Evolutionary conservation across 2,113 vertebrate species (phyloP).

Genomic region (Chaetodon trifascialis): DNA sequence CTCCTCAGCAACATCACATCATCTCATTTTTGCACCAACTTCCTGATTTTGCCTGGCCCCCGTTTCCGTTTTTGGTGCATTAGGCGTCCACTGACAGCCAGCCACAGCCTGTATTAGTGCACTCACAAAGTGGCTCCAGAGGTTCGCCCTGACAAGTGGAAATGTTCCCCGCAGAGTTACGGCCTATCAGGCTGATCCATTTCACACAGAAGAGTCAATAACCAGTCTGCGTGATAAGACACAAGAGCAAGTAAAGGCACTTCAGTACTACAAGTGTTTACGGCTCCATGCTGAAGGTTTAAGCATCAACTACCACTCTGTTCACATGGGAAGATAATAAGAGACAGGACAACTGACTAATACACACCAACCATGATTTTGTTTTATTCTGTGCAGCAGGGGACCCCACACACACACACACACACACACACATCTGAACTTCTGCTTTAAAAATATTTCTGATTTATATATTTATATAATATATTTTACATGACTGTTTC

Average conservation of each 20-base stretch:
- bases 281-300: constrained; percentile 10
- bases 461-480: constrained; percentile 15
- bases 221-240: constrained; percentile 64
- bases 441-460: background rate
- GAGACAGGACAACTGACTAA: background rate
- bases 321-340: constrained; percentile 25
- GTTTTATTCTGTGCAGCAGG: constrained; percentile 1
- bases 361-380: background rate
- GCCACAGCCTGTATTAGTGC: constrained; percentile 61
- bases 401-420: background rate
- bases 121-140: constrained; percentile 60
- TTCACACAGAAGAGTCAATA: constrained; percentile 74
- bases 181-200: constrained; percentile 69
- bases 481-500: constrained; percentile 9
- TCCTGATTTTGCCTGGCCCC: constrained; percentile 42
- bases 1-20: constrained; percentile 44
- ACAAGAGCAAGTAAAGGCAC: constrained; percentile 51
- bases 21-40: constrained; percentile 46
- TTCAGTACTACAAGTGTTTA: constrained; percentile 43
- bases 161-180: constrained; percentile 69
- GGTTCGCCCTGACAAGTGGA: constrained; percentile 67
- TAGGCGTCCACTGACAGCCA: constrained; percentile 45
- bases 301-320: constrained; percentile 1
- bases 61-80: constrained; percentile 63
- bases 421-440: background rate